Conservation (phyloP, 2,888 invertebrate genomes). For the Ophioninae sp. region DNA sequence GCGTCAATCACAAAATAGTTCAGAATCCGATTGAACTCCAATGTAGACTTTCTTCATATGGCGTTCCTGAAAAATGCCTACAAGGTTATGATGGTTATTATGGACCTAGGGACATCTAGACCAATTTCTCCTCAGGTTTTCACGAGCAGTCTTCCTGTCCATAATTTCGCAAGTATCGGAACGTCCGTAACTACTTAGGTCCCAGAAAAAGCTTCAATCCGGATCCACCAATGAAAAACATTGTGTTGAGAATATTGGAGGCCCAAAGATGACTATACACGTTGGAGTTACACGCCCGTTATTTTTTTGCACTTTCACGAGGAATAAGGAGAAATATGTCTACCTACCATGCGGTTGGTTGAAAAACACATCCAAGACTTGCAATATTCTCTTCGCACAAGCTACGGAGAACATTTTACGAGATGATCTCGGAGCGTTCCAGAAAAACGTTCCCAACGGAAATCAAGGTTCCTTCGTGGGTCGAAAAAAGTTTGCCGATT, state of each 20-base stretch:
- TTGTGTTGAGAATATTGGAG: not conserved
- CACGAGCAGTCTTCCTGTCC: not conserved
- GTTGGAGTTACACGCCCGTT: not conserved
- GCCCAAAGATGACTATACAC: not conserved
- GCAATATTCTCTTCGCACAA: slow-evolving; percentile 19
- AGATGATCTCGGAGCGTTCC: slow-evolving; percentile 16
- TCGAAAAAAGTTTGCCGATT: slow-evolving; percentile 11
- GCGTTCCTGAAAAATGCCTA: no score
- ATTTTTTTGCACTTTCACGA: not conserved
- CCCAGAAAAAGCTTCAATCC: no score
- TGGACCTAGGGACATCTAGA: no score
- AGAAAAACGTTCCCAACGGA: slow-evolving; percentile 14
- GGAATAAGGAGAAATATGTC: not conserved
- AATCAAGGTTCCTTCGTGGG: slow-evolving; percentile 16
- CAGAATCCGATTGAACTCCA: no score
- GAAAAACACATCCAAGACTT: not conserved
- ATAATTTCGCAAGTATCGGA: not conserved
- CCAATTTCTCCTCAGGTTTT: slow-evolving; percentile 18
- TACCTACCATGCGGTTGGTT: not conserved
- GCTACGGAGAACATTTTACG: slow-evolving; percentile 19
- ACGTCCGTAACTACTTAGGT: not conserved
- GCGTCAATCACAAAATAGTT: no score
- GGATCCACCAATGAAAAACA: not conserved
- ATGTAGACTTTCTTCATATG: no score
- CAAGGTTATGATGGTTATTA: no score